These are phyloP conservation scores for Eurytemora carolleeae DNA, from an alignment of 1,140 invertebrate species.

Conservation along the genomic window DNA sequence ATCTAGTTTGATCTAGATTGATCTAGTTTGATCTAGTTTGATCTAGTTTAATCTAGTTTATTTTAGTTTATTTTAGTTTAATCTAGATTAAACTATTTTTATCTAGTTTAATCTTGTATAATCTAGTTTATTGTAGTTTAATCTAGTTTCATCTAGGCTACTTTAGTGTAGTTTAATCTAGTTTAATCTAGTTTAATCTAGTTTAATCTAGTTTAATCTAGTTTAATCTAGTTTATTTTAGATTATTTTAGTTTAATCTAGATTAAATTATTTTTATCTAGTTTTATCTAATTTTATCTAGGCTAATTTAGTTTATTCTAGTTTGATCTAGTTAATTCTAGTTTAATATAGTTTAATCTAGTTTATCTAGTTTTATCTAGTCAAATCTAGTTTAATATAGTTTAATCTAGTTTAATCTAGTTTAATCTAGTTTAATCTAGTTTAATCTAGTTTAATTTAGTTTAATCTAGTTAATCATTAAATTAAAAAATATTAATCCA, in stretches of 20 bases:
- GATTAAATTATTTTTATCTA: background rate
- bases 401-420: background rate
- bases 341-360: background rate
- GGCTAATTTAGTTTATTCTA: background rate
- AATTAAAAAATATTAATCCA: too few relatives aligned
- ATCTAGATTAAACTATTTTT: background rate
- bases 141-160: background rate
- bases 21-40: background rate
- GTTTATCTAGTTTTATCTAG: background rate
- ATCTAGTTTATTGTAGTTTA: background rate
- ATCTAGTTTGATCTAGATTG: background rate
- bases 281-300: background rate
- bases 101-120: background rate
- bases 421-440: background rate
- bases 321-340: background rate
- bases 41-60: background rate
- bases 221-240: background rate
- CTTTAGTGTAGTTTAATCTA: background rate
- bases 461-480: background rate
- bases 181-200: background rate
- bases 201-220: too few relatives aligned
- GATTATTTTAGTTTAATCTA: background rate
- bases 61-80: background rate
- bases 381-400: background rate
- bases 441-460: background rate